These are phyloP conservation scores for Platysternon megacephalum DNA, from an alignment of 2,113 vertebrate species.

Conservation along the genomic window DNA sequence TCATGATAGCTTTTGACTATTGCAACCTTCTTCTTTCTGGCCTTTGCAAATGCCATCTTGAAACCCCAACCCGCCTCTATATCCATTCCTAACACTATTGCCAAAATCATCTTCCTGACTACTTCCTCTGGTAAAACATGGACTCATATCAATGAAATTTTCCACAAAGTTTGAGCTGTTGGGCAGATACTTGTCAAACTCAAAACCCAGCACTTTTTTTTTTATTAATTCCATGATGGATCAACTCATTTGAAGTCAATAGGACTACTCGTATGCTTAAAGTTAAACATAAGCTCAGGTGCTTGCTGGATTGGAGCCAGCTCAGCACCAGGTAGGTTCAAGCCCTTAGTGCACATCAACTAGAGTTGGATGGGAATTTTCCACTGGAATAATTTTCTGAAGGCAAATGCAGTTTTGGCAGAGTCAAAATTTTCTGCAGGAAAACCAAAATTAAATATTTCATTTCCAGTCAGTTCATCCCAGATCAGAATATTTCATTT, in stretches of 20 bases:
- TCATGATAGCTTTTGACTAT: not conserved
- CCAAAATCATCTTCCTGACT: fast-evolving
- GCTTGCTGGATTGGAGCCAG: not conserved
- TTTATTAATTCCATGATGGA: not conserved
- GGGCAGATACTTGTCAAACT: not conserved
- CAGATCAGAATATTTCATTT: not conserved
- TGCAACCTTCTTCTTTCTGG: fast-evolving
- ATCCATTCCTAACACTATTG: not conserved
- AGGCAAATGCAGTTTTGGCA: not conserved
- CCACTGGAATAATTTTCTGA: not conserved
- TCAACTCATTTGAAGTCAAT: not conserved
- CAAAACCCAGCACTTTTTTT: not conserved
- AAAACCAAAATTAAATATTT: not conserved
- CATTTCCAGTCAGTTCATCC: not conserved
- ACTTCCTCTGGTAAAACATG: not conserved
- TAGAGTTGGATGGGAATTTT: not conserved
- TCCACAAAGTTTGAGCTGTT: not conserved
- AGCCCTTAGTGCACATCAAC: not conserved
- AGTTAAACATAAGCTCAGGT: not conserved
- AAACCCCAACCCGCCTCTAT: fast-evolving
- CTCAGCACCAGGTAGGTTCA: not conserved
- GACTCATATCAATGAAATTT: not conserved
- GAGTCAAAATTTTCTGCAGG: not conserved
- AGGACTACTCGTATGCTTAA: not conserved
- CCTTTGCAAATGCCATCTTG: not conserved